phyloP scores from a whole-genome alignment of 2,888 invertebrate species.

The Drosophila stalkeri region DNA sequence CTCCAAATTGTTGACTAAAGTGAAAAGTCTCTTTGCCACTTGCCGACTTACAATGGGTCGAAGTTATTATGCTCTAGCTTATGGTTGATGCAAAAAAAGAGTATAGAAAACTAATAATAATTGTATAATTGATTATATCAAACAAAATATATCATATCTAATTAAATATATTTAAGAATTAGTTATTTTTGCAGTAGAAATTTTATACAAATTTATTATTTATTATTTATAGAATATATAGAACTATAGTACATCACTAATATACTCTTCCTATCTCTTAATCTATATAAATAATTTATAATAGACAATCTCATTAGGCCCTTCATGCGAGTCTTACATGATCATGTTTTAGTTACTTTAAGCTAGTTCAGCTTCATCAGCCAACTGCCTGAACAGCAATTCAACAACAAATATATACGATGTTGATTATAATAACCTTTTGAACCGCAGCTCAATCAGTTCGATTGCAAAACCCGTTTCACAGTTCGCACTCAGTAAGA shows the following conservation, averaged over 20 bases:
- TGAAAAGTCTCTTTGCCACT: constrained; percentile 5
- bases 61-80: constrained; percentile 17
- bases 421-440: constrained; percentile 43
- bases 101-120: neutral
- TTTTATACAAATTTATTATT: neutral
- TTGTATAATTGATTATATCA: no score
- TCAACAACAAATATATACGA: neutral
- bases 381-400: constrained; percentile 9
- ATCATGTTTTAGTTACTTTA: constrained; percentile 8
- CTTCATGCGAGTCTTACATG: neutral
- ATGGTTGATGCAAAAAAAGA: no score
- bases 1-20: constrained; percentile 47
- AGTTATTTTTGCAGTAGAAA: neutral
- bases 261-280: neutral
- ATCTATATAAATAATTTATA: neutral
- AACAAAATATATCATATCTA: neutral
- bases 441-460: constrained; percentile 46
- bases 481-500: constrained; percentile 15
- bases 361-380: constrained; percentile 42
- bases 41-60: neutral
- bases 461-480: constrained; percentile 15
- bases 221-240: neutral
- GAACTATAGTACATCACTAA: neutral
- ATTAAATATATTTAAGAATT: neutral
- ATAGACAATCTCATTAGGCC: neutral